Percentiles rank a stretch among this genome's conserved stretches.
Evolutionary conservation across 1,140 invertebrate genomes (phyloP).

Genomic region (Macrocentrus cingulum): DNA sequence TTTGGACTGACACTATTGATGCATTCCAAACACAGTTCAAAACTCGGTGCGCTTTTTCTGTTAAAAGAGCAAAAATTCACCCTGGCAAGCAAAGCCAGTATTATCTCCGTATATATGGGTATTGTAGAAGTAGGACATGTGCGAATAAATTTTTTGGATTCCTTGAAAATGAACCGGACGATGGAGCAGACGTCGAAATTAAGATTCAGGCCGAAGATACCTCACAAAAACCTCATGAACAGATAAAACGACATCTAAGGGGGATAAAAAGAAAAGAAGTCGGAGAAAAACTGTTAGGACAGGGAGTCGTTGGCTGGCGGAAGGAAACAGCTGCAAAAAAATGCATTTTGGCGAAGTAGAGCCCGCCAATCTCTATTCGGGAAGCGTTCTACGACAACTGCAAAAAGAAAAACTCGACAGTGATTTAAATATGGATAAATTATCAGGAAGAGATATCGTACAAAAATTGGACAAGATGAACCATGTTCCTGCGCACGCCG

Average conservation of each 20-base stretch:
- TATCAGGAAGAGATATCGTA: constrained; percentile 1
- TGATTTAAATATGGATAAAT: neutral
- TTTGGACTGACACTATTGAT: neutral
- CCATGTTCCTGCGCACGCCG: constrained; percentile 1
- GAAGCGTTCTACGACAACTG: constrained; percentile 10
- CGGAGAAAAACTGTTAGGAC: neutral
- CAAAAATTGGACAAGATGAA: neutral
- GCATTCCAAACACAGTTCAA: neutral
- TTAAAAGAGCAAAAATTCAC: constrained; percentile 2
- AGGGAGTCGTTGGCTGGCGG: constrained; percentile 2
- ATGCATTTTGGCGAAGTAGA: constrained; percentile 8
- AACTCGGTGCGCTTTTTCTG: neutral
- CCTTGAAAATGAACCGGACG: neutral
- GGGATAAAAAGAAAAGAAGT: constrained; percentile 6
- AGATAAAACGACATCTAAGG: constrained; percentile 1
- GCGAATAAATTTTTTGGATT: constrained; percentile 6
- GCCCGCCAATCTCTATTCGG: neutral
- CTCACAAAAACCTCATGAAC: constrained; percentile 1
- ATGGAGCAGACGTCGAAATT: constrained; percentile 4
- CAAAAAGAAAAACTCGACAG: constrained; percentile 5
- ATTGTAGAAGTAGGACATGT: constrained; percentile 11
- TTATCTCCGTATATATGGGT: neutral
- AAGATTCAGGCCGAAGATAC: constrained; percentile 9
- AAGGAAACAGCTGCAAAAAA: neutral
- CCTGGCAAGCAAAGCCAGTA: neutral